Base-by-base conservation (phyloP, 2,797 vertebrate genomes). In the Cercopithecus neglectus region DNA sequence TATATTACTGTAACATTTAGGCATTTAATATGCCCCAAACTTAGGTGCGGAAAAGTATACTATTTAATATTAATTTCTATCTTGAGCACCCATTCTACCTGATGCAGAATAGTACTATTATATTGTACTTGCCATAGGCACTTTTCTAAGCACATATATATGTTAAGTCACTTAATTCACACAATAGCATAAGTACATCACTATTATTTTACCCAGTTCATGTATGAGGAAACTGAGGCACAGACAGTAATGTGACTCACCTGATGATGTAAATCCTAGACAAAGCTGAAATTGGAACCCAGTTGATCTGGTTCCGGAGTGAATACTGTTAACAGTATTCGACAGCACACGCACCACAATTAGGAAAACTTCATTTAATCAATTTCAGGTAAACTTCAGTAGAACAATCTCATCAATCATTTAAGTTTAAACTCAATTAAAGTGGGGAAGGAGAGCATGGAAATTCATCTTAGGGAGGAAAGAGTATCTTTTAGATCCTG, bases 1-100 rank as follows among this genome's bases (percentile, higher is more conserved):
- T 87, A 8, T 83, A 16, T 57, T 79, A 76, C 81, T 74, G 2
- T 86, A 72, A 14, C 33, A 93, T 78, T 75, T 94, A 83, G 26
- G 36, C 44, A 70, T 81, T 86, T 64, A 89, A 59, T 2, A 93
- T 59, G 5, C 26, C 41, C 89, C 8, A 74, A 81, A 86, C 28
- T 64, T 53, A 88, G n/a, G 6, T 79, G 9, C 76, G 5, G 13
- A 59, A 83, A 96, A 61, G 3, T 8, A 61, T 21, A 33, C 8
- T 91, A 50, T 79, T 95, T 78, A 92, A 93, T 85, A 76, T 91
- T 84, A 78, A 80, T 85, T 95, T 90, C 24, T 57, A 6, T 79
- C 67, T 91, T 93, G 5, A 85, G 50, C 5, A 74, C 10, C 6
- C 75, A 89, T 44, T 94, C 16, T 22, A 36, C 72, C 24, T 84